A percentile compares a stretch with the other conserved stretches of the same genome.
These are phyloP conservation scores for Trichechus manatus DNA, from an alignment of 2,113 vertebrate genomes.

Conservation along the genomic window DNA sequence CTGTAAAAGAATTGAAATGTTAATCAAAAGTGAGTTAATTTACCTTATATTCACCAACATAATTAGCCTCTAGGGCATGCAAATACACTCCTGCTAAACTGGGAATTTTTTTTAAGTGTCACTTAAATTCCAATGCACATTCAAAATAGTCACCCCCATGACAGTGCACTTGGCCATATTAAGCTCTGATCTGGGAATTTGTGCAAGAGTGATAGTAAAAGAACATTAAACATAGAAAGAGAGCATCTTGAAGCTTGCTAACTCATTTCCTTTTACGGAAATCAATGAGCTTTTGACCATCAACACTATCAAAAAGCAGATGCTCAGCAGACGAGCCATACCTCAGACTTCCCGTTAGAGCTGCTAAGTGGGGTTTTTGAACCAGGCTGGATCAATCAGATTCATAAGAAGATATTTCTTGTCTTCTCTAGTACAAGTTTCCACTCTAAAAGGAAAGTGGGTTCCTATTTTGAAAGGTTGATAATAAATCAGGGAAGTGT, in stretches of 20 bases:
- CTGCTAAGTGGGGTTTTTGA: constrained; percentile 66
- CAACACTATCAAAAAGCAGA: constrained; percentile 72
- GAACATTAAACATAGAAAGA: constrained; percentile 53
- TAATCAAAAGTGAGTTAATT: constrained; percentile 67
- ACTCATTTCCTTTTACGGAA: constrained; percentile 74
- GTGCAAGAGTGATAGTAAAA: not conserved
- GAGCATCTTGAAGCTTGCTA: constrained; percentile 59
- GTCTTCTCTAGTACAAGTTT: constrained; percentile 67
- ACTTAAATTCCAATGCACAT: constrained; percentile 49
- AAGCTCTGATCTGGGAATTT: constrained; percentile 58
- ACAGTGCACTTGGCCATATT: constrained; percentile 33
- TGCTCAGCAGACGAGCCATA: constrained; percentile 54
- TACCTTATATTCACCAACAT: constrained; percentile 46
- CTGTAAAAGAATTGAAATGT: constrained; percentile 64
- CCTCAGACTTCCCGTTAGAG: constrained; percentile 64
- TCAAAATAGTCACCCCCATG: constrained; percentile 58
- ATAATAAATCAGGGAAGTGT: constrained; percentile 61
- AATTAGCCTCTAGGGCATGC: constrained; percentile 54
- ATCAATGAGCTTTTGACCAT: constrained; percentile 76
- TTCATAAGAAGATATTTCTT: constrained; percentile 61
- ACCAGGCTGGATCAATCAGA: constrained; percentile 69
- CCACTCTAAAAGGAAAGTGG: constrained; percentile 60
- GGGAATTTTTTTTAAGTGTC: constrained; percentile 34
- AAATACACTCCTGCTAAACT: constrained; percentile 35
- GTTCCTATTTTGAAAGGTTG: constrained; percentile 62